Evolutionary conservation across 2,888 invertebrate genomes (phyloP), one percentile per base, ranked within the genome.

Genomic region (Drosophila quinaria): DNA sequence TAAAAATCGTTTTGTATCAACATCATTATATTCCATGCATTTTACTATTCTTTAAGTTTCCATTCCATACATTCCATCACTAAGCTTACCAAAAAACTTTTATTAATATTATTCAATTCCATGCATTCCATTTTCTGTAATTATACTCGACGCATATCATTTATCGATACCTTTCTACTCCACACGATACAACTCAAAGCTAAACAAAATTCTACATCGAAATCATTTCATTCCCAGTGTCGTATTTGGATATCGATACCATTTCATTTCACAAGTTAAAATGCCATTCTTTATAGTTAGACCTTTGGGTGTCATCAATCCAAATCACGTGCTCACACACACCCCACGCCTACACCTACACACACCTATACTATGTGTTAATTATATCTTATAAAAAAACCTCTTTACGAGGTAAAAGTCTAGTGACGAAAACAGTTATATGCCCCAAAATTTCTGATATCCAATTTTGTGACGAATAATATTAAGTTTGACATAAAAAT

Each of bases 291-390:
- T 51, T 46, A 33, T 33, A 56, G 13, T 6, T 29, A 2, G 3
- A 17, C n/a, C 44, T 19, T 11, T 15, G 25, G 8, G 10, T 13
- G 25, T 35, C 35, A 39, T 47, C 47, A 37, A 58, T 37, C 6
- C 39, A 46, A 19, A 31, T 51, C 47, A 72, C 71, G 60, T 77
- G 64, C 65, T 46, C 25, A 10, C 41, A 52, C 42, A 25, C 51
- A 19, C 50, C 29, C 15, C n/a, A 25, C n/a, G 25, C 42, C 13
- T 6, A n/a, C 60, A 25, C 33, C 22, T 15, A 17, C 41, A 11
- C 22, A 51, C 31, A 19, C 17, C 13, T 13, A 11, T 22, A 15
- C 29, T 4, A 25, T 13, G 42, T 66, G 73, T 37, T 77, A 66
- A 77, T 77, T 50, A 61, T 31, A 56, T n/a, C n/a, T n/a, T n/a